These are phyloP conservation scores for Hypolimnas misippus DNA, from an alignment of 2,888 invertebrate genomes.

Conservation along the genomic window DNA sequence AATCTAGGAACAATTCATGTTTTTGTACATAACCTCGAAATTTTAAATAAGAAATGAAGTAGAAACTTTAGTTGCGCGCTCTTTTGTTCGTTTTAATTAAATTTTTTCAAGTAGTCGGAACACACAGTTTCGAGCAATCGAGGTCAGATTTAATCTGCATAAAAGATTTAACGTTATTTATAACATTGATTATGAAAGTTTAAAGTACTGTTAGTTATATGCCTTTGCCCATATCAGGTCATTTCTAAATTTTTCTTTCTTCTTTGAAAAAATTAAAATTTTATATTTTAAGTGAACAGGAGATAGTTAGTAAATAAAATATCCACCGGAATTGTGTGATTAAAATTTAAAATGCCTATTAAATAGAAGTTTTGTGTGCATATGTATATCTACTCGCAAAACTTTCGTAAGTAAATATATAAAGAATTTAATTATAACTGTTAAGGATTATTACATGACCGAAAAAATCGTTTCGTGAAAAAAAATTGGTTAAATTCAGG, in stretches of 20 bases:
- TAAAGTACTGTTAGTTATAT: constrained; percentile 1
- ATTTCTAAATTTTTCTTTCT: neutral
- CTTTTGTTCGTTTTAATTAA: constrained; percentile 2
- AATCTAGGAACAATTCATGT: no score
- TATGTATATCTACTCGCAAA: no score
- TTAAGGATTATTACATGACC: no score
- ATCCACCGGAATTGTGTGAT: no score
- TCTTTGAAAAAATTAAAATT: neutral
- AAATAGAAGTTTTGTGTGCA: no score
- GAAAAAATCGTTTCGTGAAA: no score
- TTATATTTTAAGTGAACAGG: no score
- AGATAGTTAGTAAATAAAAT: no score
- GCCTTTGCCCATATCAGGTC: constrained; percentile 2
- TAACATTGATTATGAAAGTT: neutral
- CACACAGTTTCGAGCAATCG: neutral
- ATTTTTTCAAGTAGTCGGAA: neutral
- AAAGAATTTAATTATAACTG: no score
- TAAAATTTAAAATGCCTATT: no score
- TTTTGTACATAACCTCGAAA: neutral
- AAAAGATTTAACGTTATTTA: neutral
- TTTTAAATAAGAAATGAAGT: neutral
- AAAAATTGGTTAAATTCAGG: no score
- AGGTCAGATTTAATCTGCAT: constrained; percentile 1
- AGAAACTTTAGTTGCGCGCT: neutral
- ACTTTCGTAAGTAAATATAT: no score